phyloP scores from a whole-genome alignment of 2,113 vertebrate genomes.

The Aix galericulata region DNA sequence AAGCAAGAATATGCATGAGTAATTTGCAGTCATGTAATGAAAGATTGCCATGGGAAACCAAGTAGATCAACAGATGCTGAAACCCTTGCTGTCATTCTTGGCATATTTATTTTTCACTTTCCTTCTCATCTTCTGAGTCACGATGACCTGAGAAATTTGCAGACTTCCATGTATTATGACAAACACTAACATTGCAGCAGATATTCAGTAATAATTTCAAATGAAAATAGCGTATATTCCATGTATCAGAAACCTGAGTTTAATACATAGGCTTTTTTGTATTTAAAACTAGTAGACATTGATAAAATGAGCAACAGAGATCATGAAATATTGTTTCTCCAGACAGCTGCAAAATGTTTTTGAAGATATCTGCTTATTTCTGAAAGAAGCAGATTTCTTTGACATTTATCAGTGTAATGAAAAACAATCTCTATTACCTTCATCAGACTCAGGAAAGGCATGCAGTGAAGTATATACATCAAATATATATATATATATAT shows the following conservation, averaged over 20 bases:
- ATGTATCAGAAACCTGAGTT: neutral
- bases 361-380: neutral
- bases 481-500: neutral
- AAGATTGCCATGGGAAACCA: constrained; percentile 31
- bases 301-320: neutral
- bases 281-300: neutral
- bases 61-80: constrained; percentile 19
- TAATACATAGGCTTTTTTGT: neutral
- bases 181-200: neutral
- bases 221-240: neutral
- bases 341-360: neutral
- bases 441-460: neutral
- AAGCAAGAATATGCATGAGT: neutral
- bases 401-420: neutral
- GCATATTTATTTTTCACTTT: neutral
- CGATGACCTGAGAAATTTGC: neutral
- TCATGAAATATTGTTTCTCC: neutral
- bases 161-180: neutral
- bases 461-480: neutral
- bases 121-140: neutral
- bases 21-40: constrained; percentile 24
- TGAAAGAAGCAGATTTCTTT: neutral
- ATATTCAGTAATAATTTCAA: neutral
- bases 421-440: neutral
- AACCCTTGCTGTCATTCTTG: neutral